phyloP scores from a whole-genome alignment of 2,797 vertebrate genomes.

The Halcyon smyrnensis region DNA sequence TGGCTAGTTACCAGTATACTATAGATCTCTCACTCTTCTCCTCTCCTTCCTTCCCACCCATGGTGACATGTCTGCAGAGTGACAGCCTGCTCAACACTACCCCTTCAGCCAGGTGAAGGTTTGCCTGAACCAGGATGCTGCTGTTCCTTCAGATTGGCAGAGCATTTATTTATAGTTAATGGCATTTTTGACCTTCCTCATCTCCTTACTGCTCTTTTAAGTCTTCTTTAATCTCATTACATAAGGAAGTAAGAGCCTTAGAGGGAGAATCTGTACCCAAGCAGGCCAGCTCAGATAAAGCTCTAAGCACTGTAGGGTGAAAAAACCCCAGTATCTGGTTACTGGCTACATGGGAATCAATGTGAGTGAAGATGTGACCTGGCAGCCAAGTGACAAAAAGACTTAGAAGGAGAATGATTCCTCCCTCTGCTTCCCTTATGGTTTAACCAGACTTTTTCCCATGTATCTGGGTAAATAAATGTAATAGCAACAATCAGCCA shows the following conservation, averaged over 20 bases:
- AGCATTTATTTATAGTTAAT: slow-evolving; percentile 22
- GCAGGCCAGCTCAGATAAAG: slow-evolving; percentile 22
- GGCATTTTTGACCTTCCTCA: slow-evolving; percentile 39
- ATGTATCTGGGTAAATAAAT: neutral
- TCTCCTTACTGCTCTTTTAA: slow-evolving; percentile 49
- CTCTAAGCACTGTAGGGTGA: neutral
- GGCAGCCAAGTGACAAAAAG: slow-evolving; percentile 14
- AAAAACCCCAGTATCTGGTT: neutral
- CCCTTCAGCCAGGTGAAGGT: neutral
- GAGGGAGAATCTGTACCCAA: neutral
- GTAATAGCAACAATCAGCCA: neutral
- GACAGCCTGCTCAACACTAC: neutral
- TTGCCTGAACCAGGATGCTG: neutral
- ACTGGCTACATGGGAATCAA: neutral
- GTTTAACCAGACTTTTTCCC: neutral
- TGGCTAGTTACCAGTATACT: neutral
- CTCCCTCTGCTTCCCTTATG: neutral
- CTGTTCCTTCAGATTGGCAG: neutral
- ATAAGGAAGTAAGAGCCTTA: slow-evolving; percentile 51
- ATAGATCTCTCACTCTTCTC: neutral
- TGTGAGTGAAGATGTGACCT: neutral
- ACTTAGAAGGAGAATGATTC: neutral
- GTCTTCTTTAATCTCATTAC: slow-evolving; percentile 57
- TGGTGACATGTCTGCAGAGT: neutral
- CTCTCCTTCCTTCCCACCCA: neutral